Evolutionary conservation across 2,797 vertebrate genomes (phyloP), one percentile per base, ranked within the genome.

Genomic region (Neostethus bicornis): DNA sequence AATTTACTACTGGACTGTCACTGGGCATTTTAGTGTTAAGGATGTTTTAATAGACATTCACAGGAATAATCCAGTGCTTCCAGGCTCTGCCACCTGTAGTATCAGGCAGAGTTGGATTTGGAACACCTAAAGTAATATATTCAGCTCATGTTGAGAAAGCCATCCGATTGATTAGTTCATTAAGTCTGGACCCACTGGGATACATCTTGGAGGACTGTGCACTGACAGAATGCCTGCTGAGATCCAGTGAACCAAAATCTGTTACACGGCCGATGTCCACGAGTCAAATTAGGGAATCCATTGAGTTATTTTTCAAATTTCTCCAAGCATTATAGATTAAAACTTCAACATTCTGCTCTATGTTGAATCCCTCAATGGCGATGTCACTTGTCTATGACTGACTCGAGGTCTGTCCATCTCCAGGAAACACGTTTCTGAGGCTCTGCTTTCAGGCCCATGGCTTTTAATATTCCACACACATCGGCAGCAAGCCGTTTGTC

Each of bases 131-230:
- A 45, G 32, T 61, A 55, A 84, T 58, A 41, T 69, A 59, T 63
- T 66, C 37, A 60, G 48, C 32, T 38, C 59, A 49, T 21, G 7
- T 31, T 32, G 62, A 51, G 61, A 75, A 69, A 28, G 37, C 53
- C 38, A 35, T 57, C 42, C 34, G 49, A 83, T 64, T 72, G 66
- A 75, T 76, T 79, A 77, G 60, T 67, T 78, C 45, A 71, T 77
- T 73, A 75, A 70, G n/a, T 23, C 51, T 56, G 34, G 69, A 26
- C 37, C 24, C 70, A 68, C 37, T 9, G 43, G 63, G 76, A 63
- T 4, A 1, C 67, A 61, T 54, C 66, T 28, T 21, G 59, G 46
- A 69, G 42, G 54, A 21, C 54, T 57, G 51, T 38, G 55, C 52
- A 71, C 26, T 48, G 51, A 42, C 47, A 59, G 49, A 52, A 51